A percentile compares a stretch with the other conserved stretches of the same genome.
Evolutionary conservation across 2,113 vertebrate genomes (phyloP).

Genomic region (Terrapene triunguis): DNA sequence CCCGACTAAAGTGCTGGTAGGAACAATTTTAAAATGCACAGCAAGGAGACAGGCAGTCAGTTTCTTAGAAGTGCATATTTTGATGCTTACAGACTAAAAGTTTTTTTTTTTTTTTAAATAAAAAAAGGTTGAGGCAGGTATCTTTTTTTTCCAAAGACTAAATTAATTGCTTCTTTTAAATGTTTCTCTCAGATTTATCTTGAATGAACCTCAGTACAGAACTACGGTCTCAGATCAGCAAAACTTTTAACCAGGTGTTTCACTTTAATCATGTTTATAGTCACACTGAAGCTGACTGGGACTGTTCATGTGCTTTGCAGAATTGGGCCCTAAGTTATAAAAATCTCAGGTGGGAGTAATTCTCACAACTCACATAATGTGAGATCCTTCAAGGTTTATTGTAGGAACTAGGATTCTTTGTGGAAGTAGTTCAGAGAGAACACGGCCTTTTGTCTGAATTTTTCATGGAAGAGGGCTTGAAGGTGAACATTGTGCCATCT

Average conservation of each 20-base stretch:
- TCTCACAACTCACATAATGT: accelerated
- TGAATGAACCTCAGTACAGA: background rate
- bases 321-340: background rate
- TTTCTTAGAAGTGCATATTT: background rate
- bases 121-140: background rate
- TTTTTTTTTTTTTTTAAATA: background rate
- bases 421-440: background rate
- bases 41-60: background rate
- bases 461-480: background rate
- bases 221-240: background rate
- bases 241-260: background rate
- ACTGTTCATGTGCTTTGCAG: background rate
- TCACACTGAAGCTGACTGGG: background rate
- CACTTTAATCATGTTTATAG: accelerated
- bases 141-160: background rate
- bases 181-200: background rate
- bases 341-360: background rate
- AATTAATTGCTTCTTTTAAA: background rate
- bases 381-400: accelerated
- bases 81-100: background rate
- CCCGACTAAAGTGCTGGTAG: background rate
- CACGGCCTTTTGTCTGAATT: background rate
- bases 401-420: accelerated
- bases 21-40: background rate
- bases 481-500: background rate